Base-by-base conservation (phyloP, 2,113 vertebrate species). In the Gymnogyps californianus region DNA sequence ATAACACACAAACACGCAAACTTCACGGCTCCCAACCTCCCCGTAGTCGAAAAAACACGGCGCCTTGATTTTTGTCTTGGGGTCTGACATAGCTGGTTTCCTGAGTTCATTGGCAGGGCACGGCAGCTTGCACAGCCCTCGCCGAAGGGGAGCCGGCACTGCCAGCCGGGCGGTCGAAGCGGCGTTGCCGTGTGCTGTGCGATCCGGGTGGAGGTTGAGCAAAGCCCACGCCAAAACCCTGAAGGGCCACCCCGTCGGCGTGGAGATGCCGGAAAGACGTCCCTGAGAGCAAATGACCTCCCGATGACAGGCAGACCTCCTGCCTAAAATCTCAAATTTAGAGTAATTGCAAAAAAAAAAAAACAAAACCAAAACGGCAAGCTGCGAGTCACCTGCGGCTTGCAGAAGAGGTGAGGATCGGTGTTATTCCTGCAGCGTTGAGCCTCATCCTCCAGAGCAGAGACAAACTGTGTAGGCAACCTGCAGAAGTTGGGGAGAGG, bases 31-130 rank as follows among this genome's bases (percentile, higher is more conserved):
- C 71, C 75, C 36, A 52, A 6, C 14, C 32, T 75, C 34, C 62
- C 34, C 16, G 32, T 36, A 7, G 36, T 6, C 0, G 0, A 59
- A 59, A 59, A 85, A 71, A 25, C 10, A 11, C 0, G 0, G 18
- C 1, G 9, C 44, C 64, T n/a, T 47, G 18, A 46, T 44, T 86
- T 87, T 36, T 47, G 34, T 49, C 64, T 44, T 28, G 22, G 42
- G 54, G 14, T 57, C 55, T 3, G 1, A 38, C 1, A 13, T 42
- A 34, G 28, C 38, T 34, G 16, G 17, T 78, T 79, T 49, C 9
- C 57, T 4, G 15, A 70, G 58, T 67, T 79, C 65, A 11, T 6
- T 19, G 61, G 13, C 32, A 61, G 79, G 64, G 36, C 54, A 69
- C 10, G 7, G 71, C 51, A 52, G 44, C 32, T 26, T 12, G 28